Conservation (phyloP, 2,797 vertebrate genomes). For the Anomalospiza imberbis region DNA sequence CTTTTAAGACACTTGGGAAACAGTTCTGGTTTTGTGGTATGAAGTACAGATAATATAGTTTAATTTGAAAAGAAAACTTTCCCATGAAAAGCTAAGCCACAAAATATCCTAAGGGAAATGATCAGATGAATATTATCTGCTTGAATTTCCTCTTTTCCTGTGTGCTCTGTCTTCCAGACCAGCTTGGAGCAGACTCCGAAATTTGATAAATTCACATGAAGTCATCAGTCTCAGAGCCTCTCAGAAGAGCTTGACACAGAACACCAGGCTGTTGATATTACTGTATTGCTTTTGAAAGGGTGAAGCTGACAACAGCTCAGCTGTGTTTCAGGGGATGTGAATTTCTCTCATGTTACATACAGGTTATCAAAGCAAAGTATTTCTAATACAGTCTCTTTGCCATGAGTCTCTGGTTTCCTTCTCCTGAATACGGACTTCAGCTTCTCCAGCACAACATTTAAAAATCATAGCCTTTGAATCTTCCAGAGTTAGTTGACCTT, state of each 20-base stretch:
- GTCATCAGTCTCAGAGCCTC: not conserved
- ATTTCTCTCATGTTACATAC: not conserved
- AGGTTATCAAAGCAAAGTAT: not conserved
- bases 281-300: not conserved
- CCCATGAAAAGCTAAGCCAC: slow-evolving; percentile 33
- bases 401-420: not conserved
- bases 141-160: not conserved
- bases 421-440: not conserved
- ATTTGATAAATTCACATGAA: slow-evolving; percentile 44
- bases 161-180: not conserved
- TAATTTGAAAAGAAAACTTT: slow-evolving; percentile 41
- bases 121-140: slow-evolving; percentile 37
- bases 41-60: not conserved
- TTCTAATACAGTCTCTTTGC: not conserved
- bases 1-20: not conserved
- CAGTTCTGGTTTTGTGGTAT: not conserved
- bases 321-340: not conserved
- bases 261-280: not conserved
- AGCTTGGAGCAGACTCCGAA: not conserved
- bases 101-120: slow-evolving; percentile 25
- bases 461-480: not conserved
- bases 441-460: not conserved
- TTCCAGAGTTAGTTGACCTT: not conserved
- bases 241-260: not conserved
- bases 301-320: not conserved